Evolutionary conservation across 1,140 invertebrate species (phyloP), one percentile per base, ranked within the genome.

Genomic region (Formica selysi): DNA sequence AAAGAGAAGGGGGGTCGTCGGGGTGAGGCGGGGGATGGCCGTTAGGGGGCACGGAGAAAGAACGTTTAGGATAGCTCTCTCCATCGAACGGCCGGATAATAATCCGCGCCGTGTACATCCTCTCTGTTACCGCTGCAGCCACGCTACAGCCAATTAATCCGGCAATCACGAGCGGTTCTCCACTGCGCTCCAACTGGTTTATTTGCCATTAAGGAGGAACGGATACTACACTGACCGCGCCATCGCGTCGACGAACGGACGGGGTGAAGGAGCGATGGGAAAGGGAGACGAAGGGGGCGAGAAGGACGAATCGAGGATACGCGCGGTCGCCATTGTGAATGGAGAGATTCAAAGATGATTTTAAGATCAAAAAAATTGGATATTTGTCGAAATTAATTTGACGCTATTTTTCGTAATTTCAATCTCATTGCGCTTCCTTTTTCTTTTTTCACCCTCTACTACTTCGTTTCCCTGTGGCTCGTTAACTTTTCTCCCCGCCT

Each of bases 111-210:
- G 88, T 87, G 78, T 88, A 87, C 81, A 86, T 85, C 89, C 90
- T 85, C 89, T 91, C 79, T 62, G 89, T 91, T 91, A 88, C 79
- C 65, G 89, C 61, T 80, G 74, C 87, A 83, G 83, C 89, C 89
- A 91, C 89, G 89, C 89, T 91, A 70, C 86, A 90, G 89, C 90
- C 90, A 94, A 93, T 94, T 92, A 93, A 93, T 93, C 90, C 90
- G 87, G 92, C 91, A 93, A 92, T 93, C 92, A 92, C 88, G 92
- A 90, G 73, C 89, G 90, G 85, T 79, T 89, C 88, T 88, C 84
- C 87, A 76, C 71, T 76, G 81, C 41, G 73, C 83, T 92, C 83
- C 86, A 91, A 86, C 91, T 93, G 92, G 65, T 93, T 93, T 93
- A 93, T 92, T 93, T 92, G 89, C 91, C 86, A 91, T 93, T 89